These are phyloP conservation scores for Scomber scombrus DNA, from an alignment of 2,113 vertebrate species.

Conservation along the genomic window DNA sequence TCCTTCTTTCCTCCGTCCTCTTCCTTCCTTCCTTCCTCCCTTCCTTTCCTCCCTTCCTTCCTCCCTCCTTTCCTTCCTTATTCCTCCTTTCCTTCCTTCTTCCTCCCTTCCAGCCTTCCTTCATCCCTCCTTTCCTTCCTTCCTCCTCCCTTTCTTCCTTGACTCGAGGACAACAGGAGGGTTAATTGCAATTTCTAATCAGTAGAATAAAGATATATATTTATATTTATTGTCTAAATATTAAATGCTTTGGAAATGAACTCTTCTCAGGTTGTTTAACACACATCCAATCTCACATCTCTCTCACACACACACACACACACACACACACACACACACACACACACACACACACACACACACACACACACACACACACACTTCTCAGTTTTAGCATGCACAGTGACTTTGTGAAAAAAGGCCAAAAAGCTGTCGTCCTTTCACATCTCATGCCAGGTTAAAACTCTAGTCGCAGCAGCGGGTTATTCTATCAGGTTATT, in stretches of 20 bases:
- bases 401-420: conserved; percentile 65
- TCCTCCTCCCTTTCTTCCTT: too few relatives aligned
- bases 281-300: neutral
- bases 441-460: conserved; percentile 71
- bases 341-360: conserved; percentile 30
- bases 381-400: conserved; percentile 58
- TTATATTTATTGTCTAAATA: too few relatives aligned
- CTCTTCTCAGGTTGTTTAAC: conserved; percentile 31
- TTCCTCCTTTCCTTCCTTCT: too few relatives aligned
- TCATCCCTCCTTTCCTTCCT: too few relatives aligned
- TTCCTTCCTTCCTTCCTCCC: too few relatives aligned
- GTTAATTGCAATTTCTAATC: too few relatives aligned
- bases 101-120: too few relatives aligned
- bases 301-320: conserved; percentile 27
- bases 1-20: too few relatives aligned
- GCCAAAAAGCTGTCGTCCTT: conserved; percentile 51
- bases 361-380: conserved; percentile 28
- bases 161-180: too few relatives aligned
- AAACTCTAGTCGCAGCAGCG: conserved; percentile 44
- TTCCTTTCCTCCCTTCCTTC: too few relatives aligned
- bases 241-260: conserved; percentile 47
- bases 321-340: conserved; percentile 34
- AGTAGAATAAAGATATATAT: too few relatives aligned
- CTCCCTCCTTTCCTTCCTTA: too few relatives aligned
- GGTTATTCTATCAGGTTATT: conserved; percentile 71